A percentile compares a stretch with the other conserved stretches of the same genome.
These are phyloP conservation scores for Cancer borealis DNA, from an alignment of 2,888 invertebrate genomes.

Conservation along the genomic window DNA sequence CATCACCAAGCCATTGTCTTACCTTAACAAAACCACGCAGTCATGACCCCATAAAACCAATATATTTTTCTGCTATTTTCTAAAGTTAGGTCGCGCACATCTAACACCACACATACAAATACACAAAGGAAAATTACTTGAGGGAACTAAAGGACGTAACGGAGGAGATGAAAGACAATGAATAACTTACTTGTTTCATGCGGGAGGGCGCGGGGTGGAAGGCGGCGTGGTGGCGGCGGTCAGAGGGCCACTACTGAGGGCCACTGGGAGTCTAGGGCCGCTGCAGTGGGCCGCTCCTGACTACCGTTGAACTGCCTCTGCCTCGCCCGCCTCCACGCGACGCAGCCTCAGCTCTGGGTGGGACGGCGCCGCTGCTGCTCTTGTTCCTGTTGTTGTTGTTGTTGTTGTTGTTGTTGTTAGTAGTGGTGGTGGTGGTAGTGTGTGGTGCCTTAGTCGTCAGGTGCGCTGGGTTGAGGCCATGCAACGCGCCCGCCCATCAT, in stretches of 20 bases:
- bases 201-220: constrained; percentile 32
- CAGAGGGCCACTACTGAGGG: constrained; percentile 62
- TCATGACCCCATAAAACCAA: too few species aligned
- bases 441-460: constrained; percentile 34
- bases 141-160: too few species aligned
- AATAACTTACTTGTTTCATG: constrained; percentile 35
- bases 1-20: too few species aligned
- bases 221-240: constrained; percentile 10
- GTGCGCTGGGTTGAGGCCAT: constrained; percentile 44
- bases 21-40: too few species aligned
- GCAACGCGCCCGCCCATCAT: constrained; percentile 44
- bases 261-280: constrained; percentile 41
- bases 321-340: neutral
- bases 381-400: neutral
- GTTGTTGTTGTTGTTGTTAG: neutral
- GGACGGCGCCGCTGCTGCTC: neutral
- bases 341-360: constrained; percentile 15
- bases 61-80: too few species aligned
- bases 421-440: neutral
- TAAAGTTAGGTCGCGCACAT: too few species aligned
- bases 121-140: neutral
- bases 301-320: neutral
- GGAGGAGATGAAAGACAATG: neutral
- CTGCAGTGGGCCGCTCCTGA: constrained; percentile 56
- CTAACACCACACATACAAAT: neutral